Evolutionary conservation across 1,140 invertebrate genomes (phyloP).

Genomic region (Trachymyrmex cornetzi): DNA sequence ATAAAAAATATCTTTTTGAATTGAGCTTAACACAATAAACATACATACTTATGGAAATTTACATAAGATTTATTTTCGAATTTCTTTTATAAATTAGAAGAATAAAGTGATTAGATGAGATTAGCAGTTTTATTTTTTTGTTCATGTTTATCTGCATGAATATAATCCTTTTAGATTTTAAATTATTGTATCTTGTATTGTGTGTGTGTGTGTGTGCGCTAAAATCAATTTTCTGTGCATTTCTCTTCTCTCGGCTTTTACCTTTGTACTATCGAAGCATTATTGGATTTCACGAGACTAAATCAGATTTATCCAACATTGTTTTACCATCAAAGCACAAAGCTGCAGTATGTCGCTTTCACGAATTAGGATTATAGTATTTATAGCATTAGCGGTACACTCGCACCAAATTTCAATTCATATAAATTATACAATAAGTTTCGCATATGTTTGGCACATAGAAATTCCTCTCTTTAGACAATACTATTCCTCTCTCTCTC

Average conservation of each 20-base stretch:
- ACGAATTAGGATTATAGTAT: background rate
- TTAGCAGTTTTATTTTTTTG: background rate
- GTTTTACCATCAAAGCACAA: slow-evolving; percentile 11
- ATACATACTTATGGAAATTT: background rate
- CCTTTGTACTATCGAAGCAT: slow-evolving; percentile 7
- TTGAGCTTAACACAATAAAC: background rate
- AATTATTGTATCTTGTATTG: background rate
- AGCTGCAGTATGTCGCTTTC: background rate
- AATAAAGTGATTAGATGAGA: background rate
- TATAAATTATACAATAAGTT: slow-evolving; percentile 3
- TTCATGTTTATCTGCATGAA: background rate
- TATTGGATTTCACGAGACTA: slow-evolving; percentile 4
- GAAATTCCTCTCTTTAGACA: background rate
- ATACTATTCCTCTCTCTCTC: background rate
- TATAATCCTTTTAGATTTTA: background rate
- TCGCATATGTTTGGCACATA: background rate
- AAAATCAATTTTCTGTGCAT: background rate
- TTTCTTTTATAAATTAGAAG: background rate
- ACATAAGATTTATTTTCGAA: background rate
- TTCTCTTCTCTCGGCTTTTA: slow-evolving; percentile 13
- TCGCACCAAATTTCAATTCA: background rate
- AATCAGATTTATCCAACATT: slow-evolving; percentile 16
- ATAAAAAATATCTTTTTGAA: background rate
- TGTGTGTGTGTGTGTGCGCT: too few relatives aligned
- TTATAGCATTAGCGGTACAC: background rate